Conservation (phyloP, 2,797 vertebrate genomes). For the Helostoma temminkii region DNA sequence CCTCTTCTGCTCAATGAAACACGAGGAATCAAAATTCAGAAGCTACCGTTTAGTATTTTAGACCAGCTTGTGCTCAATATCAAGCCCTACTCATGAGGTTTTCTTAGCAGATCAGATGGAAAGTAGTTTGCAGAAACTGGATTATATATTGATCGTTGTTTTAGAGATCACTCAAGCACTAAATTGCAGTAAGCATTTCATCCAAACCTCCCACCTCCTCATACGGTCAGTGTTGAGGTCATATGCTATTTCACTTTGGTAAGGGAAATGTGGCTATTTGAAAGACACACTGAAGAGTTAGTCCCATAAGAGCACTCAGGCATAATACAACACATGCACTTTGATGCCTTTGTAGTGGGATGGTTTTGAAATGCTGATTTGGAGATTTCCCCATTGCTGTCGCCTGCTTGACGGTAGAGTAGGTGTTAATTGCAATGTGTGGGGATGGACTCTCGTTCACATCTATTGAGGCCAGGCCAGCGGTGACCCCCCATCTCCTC, state of each 20-base stretch:
- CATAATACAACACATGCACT: slow-evolving; percentile 67
- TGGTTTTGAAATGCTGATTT: slow-evolving; percentile 83
- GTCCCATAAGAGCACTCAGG: slow-evolving; percentile 58
- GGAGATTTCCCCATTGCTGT: slow-evolving; percentile 65
- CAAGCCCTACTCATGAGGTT: not conserved
- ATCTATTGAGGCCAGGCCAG: slow-evolving; percentile 70
- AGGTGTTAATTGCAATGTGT: slow-evolving; percentile 83
- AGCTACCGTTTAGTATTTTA: not conserved
- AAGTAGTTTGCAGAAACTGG: slow-evolving; percentile 6
- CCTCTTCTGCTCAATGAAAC: not conserved
- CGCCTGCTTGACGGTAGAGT: slow-evolving; percentile 74
- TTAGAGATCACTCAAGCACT: slow-evolving; percentile 28
- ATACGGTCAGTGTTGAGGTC: slow-evolving; percentile 61
- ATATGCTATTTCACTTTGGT: slow-evolving; percentile 34
- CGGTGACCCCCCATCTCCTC: slow-evolving; percentile 63
- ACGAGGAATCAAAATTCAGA: not conserved
- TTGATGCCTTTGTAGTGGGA: slow-evolving; percentile 80
- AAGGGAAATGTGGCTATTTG: slow-evolving; percentile 55
- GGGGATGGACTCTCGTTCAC: slow-evolving; percentile 70
- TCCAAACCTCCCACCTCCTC: slow-evolving; percentile 35
- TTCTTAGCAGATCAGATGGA: not conserved
- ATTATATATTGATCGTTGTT: slow-evolving; percentile 25
- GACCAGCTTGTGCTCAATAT: not conserved
- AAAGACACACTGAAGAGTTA: slow-evolving; percentile 61
- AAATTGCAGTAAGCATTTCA: slow-evolving; percentile 51